Percentiles rank a stretch among this genome's conserved stretches.
These are phyloP conservation scores for Catocala fraxini DNA, from an alignment of 2,888 invertebrate genomes.

Conservation along the genomic window DNA sequence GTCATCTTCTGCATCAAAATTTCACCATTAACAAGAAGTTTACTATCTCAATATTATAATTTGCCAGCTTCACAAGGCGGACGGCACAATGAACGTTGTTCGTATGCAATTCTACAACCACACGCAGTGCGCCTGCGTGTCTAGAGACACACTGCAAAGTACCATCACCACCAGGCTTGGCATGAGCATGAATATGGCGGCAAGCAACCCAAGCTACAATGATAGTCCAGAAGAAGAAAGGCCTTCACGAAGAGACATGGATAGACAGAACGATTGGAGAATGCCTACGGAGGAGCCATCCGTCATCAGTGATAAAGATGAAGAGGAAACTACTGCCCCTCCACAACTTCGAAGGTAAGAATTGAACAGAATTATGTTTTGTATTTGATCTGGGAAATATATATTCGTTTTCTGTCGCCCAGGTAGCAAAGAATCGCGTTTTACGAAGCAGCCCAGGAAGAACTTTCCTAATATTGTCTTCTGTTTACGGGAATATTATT, in stretches of 20 bases:
- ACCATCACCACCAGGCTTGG: conserved; percentile 43
- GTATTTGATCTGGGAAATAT: too few species aligned
- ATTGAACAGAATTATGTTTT: too few species aligned
- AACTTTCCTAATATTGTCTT: too few species aligned
- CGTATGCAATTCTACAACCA: conserved; percentile 80
- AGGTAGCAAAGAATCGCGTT: too few species aligned
- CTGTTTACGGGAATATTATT: too few species aligned
- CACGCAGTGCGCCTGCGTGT: conserved; percentile 77
- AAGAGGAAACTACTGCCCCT: conserved; percentile 71
- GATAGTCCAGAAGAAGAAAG: conserved; percentile 49
- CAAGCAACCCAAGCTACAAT: conserved; percentile 48
- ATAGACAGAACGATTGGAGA: conserved; percentile 65
- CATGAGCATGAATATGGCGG: conserved; percentile 9
- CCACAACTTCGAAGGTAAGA: conserved; percentile 74
- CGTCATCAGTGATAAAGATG: conserved; percentile 53
- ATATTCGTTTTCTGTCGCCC: too few species aligned
- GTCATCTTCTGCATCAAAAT: too few species aligned
- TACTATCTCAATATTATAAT: too few species aligned
- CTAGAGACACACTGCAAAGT: conserved; percentile 65
- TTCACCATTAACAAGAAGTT: too few species aligned
- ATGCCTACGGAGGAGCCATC: conserved; percentile 66
- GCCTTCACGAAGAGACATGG: conserved; percentile 35
- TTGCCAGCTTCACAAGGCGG: conserved; percentile 75
- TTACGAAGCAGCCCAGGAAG: too few species aligned
- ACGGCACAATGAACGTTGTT: conserved; percentile 65